phyloP scores from a whole-genome alignment of 2,113 vertebrate genomes.

The Bujurquina vittata region DNA sequence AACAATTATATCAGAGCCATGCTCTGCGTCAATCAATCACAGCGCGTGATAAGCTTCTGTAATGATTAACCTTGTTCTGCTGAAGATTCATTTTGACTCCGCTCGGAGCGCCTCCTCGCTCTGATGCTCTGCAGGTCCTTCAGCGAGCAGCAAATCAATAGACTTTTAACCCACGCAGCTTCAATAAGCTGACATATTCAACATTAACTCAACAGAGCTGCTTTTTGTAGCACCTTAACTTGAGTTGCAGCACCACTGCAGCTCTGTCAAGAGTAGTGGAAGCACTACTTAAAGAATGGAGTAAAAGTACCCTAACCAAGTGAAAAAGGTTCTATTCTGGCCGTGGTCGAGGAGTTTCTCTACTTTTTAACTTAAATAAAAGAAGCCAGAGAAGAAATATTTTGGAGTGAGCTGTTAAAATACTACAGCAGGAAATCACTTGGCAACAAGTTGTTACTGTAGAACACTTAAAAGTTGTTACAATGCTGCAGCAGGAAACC shows the following conservation, averaged over 20 bases:
- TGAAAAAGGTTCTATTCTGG: background rate
- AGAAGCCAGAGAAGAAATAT: background rate
- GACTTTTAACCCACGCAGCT: slow-evolving; percentile 53
- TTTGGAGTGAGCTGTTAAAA: too few species aligned
- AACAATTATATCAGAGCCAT: slow-evolving; percentile 84
- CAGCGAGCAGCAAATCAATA: slow-evolving; percentile 60
- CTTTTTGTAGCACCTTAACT: background rate
- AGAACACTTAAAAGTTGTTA: background rate
- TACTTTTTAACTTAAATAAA: background rate
- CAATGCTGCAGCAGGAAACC: too few species aligned
- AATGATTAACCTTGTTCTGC: slow-evolving; percentile 87
- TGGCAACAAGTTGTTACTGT: background rate
- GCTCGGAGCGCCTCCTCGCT: slow-evolving; percentile 60
- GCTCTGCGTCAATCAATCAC: slow-evolving; percentile 86
- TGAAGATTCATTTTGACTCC: slow-evolving; percentile 78
- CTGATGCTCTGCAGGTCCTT: slow-evolving; percentile 27
- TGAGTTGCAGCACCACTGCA: background rate
- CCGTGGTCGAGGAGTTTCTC: background rate
- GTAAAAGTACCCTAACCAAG: background rate
- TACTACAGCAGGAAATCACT: too few species aligned
- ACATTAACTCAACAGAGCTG: background rate
- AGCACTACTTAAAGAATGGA: background rate
- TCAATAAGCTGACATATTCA: slow-evolving; percentile 43
- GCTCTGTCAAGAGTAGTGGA: background rate
- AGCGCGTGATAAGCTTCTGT: slow-evolving; percentile 76